Conservation (phyloP, 2,797 vertebrate genomes). For the Chelidonichthys spinosus region DNA sequence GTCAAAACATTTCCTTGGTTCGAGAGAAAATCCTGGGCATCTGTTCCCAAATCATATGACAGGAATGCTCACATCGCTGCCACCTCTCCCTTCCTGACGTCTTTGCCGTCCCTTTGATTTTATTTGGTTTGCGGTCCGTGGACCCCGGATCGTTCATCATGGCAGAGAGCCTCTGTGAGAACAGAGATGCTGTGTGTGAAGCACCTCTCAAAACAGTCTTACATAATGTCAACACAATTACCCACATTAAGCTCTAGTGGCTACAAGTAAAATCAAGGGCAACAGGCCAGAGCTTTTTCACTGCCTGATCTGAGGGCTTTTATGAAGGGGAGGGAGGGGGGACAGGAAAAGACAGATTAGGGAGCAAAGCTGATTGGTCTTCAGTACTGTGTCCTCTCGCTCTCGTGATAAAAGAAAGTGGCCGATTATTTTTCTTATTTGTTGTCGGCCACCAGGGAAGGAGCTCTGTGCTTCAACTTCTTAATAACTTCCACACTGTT, state of each 20-base stretch:
- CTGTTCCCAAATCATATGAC: constrained; percentile 45
- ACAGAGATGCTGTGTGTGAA: constrained; percentile 72
- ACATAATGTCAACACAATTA: constrained; percentile 78
- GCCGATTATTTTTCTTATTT: constrained; percentile 49
- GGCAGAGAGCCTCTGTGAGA: constrained; percentile 55
- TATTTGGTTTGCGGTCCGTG: constrained; percentile 56
- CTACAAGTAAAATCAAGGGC: constrained; percentile 63
- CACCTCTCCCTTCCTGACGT: constrained; percentile 48
- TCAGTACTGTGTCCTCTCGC: constrained; percentile 34
- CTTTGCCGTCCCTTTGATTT: constrained; percentile 61
- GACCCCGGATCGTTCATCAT: constrained; percentile 36
- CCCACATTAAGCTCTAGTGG: constrained; percentile 66
- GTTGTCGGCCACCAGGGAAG: constrained; percentile 16
- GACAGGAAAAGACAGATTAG: constrained; percentile 68
- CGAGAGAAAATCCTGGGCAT: constrained; percentile 29
- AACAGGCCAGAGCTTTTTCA: constrained; percentile 55
- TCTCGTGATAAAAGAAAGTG: constrained; percentile 56
- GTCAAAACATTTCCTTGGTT: constrained; percentile 27
- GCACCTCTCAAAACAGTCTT: constrained; percentile 68
- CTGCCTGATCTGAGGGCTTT: constrained; percentile 48
- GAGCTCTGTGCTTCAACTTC: constrained; percentile 15
- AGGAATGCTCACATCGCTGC: constrained; percentile 43
- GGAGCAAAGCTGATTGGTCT: constrained; percentile 52
- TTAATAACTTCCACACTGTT: constrained; percentile 30
- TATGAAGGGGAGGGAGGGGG: constrained; percentile 8